phyloP scores from a whole-genome alignment of 2,113 vertebrate genomes.

The Anoplopoma fimbria region DNA sequence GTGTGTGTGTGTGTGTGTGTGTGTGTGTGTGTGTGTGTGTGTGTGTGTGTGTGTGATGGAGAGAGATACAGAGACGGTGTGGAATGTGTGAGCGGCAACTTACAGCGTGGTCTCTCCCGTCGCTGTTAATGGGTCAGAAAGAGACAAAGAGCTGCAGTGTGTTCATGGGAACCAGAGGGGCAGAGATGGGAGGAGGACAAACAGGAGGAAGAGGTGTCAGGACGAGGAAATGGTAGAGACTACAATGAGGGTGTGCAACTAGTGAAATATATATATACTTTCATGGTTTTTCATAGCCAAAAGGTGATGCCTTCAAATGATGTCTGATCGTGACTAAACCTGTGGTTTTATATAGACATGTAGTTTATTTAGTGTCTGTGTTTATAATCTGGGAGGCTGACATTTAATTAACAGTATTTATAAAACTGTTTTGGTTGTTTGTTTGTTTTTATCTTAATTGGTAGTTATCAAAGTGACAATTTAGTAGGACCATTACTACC shows the following conservation, averaged over 20 bases:
- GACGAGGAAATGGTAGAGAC: constrained; percentile 7
- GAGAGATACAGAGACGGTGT: constrained; percentile 23
- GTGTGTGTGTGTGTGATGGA: neutral
- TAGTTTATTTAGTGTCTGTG: neutral
- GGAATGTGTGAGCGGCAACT: constrained; percentile 62
- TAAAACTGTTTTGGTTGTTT: neutral
- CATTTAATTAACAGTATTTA: neutral
- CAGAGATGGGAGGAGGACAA: constrained; percentile 39
- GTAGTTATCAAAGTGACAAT: neutral
- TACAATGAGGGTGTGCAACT: neutral
- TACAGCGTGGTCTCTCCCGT: constrained; percentile 61
- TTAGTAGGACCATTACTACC: neutral
- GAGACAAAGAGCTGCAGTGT: constrained; percentile 75
- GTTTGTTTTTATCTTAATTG: neutral
- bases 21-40: neutral
- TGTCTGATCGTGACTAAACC: neutral
- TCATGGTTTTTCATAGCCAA: neutral
- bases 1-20: neutral
- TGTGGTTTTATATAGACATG: neutral
- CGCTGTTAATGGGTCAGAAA: constrained; percentile 61
- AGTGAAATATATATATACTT: neutral
- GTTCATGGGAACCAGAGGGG: constrained; percentile 65
- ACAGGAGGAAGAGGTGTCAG: constrained; percentile 53
- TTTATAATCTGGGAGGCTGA: neutral
- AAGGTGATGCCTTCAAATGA: neutral